These are phyloP conservation scores for Hassar affinis DNA, from an alignment of 2,113 vertebrate genomes.

Conservation along the genomic window DNA sequence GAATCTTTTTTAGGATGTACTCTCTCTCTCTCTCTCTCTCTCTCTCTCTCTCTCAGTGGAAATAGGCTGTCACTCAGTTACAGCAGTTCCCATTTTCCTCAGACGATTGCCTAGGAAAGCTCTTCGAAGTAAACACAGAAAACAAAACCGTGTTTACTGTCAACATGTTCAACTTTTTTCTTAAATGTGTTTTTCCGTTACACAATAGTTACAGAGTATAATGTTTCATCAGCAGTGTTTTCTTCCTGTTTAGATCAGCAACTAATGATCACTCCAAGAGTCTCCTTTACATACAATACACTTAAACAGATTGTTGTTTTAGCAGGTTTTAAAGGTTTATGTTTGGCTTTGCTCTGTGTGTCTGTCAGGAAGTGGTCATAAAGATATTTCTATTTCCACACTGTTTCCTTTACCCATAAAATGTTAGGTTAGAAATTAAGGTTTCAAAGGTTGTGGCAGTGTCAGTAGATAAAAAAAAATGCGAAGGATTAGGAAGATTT, in stretches of 20 bases:
- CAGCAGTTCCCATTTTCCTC: constrained; percentile 39
- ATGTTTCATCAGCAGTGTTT: background rate
- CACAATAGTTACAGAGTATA: background rate
- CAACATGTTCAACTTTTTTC: background rate
- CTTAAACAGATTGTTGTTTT: background rate
- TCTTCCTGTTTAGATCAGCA: background rate
- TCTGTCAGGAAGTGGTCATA: background rate
- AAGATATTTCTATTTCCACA: background rate
- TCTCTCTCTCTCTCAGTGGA: constrained; percentile 47
- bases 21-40: constrained; percentile 9
- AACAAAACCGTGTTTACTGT: background rate
- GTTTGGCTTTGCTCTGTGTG: background rate
- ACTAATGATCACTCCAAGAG: background rate
- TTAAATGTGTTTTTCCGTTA: too few relatives aligned
- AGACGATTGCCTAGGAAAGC: background rate
- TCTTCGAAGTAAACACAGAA: constrained; percentile 22
- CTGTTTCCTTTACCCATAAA: background rate
- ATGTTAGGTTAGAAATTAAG: too few relatives aligned
- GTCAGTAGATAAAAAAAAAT: background rate
- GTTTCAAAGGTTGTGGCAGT: background rate
- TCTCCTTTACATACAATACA: background rate
- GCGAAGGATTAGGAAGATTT: background rate
- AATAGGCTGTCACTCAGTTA: constrained; percentile 56
- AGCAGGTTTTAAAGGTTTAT: background rate
- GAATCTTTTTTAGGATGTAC: background rate